A percentile compares a stretch with the other conserved stretches of the same genome.
These are phyloP conservation scores for Deilephila elpenor DNA, from an alignment of 2,888 invertebrate genomes.

Conservation along the genomic window DNA sequence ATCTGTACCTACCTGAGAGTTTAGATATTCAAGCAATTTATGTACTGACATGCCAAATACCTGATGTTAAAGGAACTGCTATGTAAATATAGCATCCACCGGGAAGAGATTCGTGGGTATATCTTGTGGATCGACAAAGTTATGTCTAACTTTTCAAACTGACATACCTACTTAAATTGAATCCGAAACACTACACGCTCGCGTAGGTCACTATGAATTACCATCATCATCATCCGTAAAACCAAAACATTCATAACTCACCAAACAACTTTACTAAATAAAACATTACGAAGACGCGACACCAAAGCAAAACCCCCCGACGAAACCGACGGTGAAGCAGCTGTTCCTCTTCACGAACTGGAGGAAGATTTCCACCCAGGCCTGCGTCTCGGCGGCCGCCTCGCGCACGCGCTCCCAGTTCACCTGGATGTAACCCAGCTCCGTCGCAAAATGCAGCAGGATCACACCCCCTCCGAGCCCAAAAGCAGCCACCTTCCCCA, in stretches of 20 bases:
- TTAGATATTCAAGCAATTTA: too few species aligned
- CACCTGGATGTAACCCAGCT: conserved; percentile 93
- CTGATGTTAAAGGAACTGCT: too few species aligned
- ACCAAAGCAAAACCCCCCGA: conserved; percentile 94
- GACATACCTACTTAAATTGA: too few species aligned
- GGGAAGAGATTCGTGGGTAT: too few species aligned
- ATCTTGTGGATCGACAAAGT: too few species aligned
- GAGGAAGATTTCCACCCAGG: conserved; percentile 88
- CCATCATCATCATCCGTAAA: neutral
- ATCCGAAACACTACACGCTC: too few species aligned
- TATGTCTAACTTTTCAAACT: too few species aligned
- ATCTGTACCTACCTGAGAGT: too few species aligned
- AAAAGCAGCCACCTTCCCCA: conserved; percentile 94
- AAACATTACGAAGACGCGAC: conserved; percentile 85
- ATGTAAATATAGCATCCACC: too few species aligned
- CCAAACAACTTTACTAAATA: neutral
- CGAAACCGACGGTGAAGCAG: conserved; percentile 90
- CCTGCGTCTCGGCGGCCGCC: conserved; percentile 89
- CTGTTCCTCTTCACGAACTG: conserved; percentile 87
- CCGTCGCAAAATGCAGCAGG: conserved; percentile 93
- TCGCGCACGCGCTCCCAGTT: conserved; percentile 94
- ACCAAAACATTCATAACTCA: neutral
- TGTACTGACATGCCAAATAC: too few species aligned
- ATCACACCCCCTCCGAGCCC: conserved; percentile 95
- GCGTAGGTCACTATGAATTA: too few species aligned